Percentiles rank a stretch among this genome's conserved stretches.
Conservation (phyloP, 2,888 invertebrate genomes). For the Drosophila glabriapex region DNA sequence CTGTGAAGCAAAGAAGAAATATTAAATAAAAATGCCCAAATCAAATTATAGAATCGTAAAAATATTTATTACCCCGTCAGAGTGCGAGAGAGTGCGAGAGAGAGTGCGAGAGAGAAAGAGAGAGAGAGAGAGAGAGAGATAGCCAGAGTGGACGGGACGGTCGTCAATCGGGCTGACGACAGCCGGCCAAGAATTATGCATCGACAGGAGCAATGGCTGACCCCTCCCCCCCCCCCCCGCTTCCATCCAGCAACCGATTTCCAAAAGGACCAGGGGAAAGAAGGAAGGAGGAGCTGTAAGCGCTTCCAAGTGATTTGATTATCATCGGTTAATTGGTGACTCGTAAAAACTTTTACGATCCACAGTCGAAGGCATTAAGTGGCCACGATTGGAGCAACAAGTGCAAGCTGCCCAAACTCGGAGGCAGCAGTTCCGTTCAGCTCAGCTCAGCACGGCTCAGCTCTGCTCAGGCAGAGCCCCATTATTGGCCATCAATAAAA, state of each 20-base stretch:
- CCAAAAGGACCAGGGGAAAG: not conserved
- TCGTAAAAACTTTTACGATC: constrained; percentile 83
- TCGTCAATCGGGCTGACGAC: constrained; percentile 56
- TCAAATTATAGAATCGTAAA: constrained; percentile 85
- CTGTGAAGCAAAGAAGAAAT: constrained; percentile 48
- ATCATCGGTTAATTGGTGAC: constrained; percentile 84
- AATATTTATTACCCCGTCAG: constrained; percentile 73
- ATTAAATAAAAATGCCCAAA: constrained; percentile 79
- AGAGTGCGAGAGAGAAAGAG: not conserved
- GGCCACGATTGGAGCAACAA: constrained; percentile 70
- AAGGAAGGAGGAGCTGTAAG: constrained; percentile 27
- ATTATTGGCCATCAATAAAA: constrained; percentile 58
- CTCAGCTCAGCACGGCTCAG: constrained; percentile 2
- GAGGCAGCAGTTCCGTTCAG: not conserved
- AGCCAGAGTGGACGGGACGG: constrained; percentile 12
- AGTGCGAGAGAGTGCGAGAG: not conserved
- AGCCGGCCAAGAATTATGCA: constrained; percentile 60
- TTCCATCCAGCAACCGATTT: not conserved
- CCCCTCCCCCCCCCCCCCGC: not conserved
- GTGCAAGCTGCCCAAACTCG: constrained; percentile 48
- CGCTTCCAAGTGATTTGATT: constrained; percentile 79
- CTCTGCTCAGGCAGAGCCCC: not conserved
- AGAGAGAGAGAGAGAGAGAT: not conserved
- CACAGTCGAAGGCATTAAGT: constrained; percentile 62
- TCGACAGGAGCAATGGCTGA: constrained; percentile 44